A percentile compares a stretch with the other conserved stretches of the same genome.
Evolutionary conservation across 2,888 invertebrate genomes (phyloP).

Genomic region (Bellardia pandia): DNA sequence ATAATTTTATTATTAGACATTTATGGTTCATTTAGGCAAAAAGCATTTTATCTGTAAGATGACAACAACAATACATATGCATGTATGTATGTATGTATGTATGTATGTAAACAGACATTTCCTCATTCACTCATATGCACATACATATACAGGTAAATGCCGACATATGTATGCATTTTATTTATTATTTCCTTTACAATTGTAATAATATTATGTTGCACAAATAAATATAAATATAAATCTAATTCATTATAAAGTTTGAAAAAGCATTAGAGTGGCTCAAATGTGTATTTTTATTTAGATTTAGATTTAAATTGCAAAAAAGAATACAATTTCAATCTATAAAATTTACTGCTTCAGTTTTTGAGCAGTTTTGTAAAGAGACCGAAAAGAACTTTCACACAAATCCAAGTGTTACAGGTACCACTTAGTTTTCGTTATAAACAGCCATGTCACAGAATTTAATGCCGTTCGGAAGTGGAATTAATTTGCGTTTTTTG

Average conservation of each 20-base stretch:
- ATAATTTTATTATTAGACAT: constrained; percentile 18
- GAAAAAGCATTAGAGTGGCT: neutral
- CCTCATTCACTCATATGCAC: neutral
- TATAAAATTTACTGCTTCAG: too few species aligned
- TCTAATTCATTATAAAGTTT: constrained; percentile 7
- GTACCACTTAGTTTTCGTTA: too few species aligned
- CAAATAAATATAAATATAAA: neutral
- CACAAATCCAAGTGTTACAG: too few species aligned
- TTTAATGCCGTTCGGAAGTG: too few species aligned
- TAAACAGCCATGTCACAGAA: too few species aligned
- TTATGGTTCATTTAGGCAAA: constrained; percentile 12
- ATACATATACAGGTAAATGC: neutral
- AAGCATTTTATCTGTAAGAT: constrained; percentile 3
- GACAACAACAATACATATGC: neutral
- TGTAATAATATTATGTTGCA: constrained; percentile 12
- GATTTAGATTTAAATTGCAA: too few species aligned
- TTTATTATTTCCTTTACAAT: constrained; percentile 31
- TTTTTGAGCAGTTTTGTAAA: too few species aligned
- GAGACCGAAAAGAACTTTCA: too few species aligned
- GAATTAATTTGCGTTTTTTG: too few species aligned
- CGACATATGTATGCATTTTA: neutral
- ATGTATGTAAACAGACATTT: neutral
- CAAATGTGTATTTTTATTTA: neutral
- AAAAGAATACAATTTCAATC: too few species aligned
- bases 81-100: neutral